Base-by-base conservation (phyloP, 2,797 vertebrate genomes). In the Gymnoscopelus braueri region DNA sequence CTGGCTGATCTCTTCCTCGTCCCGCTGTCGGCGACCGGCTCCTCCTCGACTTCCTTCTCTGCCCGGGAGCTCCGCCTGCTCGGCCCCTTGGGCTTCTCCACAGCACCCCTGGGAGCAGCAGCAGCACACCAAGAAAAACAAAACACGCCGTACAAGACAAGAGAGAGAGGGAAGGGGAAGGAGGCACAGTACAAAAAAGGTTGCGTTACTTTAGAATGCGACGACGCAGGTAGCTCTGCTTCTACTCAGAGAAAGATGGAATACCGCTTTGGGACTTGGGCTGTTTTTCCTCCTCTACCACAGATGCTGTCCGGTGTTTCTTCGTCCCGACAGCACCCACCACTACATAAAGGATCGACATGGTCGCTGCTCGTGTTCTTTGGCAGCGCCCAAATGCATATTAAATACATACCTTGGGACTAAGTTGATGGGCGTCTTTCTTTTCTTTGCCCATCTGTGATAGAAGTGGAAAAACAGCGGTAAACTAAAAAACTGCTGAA, bases 21-120 rank as follows among this genome's bases (percentile, higher is more conserved):
- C 79, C 95, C 95, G 0, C 95, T 97, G 90, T 99, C 97, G 61
- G 94, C 83, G 23, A 90, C 90, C 26, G 96, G 95, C 85, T 97
- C 96, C 75, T 95, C 87, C 79, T 95, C 94, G 35, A 93, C 88
- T 87, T 96, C 95, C 83, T 98, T 98, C 87, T 99, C 98, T 62
- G 96, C 94, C 79, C 96, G 95, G 65, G 97, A 97, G 92, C 98
- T 99, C 90, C 96, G 95, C 84, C 97, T 93, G 83, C 93, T 98
- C 32, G 96, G 95, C 73, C 95, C 96, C 92, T 98, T 98, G 72
- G 96, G 95, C 83, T 97, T 98, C 92, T 99, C 98, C 83, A 94
- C 88, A 71, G 90, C 91, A 80, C 92, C 94, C 92, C 96, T 97
- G 91, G 92, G 92, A 90, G 95, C 90, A 92, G 92, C 90, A 92